Evolutionary conservation across 2,888 invertebrate species (phyloP).

Genomic region (Marasmarcha lunaedactyla): DNA sequence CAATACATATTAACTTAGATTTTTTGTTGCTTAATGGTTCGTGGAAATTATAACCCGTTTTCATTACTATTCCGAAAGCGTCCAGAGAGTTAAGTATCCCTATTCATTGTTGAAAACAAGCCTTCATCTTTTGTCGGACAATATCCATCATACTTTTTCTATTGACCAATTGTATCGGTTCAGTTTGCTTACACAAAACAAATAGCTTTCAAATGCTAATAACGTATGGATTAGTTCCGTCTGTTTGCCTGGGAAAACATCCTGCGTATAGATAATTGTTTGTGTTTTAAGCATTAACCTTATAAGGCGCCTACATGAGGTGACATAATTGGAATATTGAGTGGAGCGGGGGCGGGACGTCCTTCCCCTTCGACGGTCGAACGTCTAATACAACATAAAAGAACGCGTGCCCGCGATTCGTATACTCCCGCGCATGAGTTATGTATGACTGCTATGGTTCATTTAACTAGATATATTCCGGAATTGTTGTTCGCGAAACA

Average conservation of each 20-base stretch:
- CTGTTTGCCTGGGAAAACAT: conserved; percentile 50
- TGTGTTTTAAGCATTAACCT: conserved; percentile 55
- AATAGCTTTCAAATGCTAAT: conserved; percentile 65
- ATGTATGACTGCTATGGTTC: conserved; percentile 54
- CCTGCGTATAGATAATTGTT: conserved; percentile 11
- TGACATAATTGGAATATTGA: conserved; percentile 48
- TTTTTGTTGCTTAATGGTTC: conserved; percentile 26
- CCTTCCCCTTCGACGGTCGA: conserved; percentile 43
- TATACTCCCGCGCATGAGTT: conserved; percentile 38
- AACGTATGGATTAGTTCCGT: conserved; percentile 52
- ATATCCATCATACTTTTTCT: conserved; percentile 63
- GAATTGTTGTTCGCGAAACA: conserved; percentile 49
- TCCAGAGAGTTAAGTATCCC: conserved; percentile 44
- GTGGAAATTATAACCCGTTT: too few species aligned
- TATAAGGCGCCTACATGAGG: conserved; percentile 66
- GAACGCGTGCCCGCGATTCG: conserved; percentile 38
- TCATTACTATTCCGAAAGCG: conserved; percentile 44
- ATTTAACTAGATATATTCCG: conserved; percentile 59
- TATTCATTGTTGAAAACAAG: conserved; percentile 64
- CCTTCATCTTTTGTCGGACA: conserved; percentile 46
- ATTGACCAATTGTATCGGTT: conserved; percentile 44
- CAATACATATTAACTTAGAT: neutral
- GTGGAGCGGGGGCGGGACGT: conserved; percentile 50
- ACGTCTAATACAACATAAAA: conserved; percentile 27
- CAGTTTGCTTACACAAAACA: conserved; percentile 55